These are phyloP conservation scores for Elgaria multicarinata DNA, from an alignment of 2,113 vertebrate genomes.

Conservation along the genomic window DNA sequence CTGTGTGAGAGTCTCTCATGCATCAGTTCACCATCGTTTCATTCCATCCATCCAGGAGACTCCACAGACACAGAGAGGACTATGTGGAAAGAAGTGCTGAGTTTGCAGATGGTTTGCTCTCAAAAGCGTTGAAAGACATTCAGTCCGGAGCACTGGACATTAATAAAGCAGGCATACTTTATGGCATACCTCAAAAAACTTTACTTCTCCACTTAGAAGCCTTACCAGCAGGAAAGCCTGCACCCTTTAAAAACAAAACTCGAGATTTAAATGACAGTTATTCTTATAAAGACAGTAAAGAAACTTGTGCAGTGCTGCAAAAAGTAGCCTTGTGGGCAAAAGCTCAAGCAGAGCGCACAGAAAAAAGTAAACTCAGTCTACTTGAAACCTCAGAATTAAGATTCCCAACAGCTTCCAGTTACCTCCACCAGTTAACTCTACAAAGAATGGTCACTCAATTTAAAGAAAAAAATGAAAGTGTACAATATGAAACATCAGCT, in stretches of 20 bases:
- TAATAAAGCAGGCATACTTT: conserved; percentile 98
- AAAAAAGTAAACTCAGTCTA: conserved; percentile 86
- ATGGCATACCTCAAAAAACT: conserved; percentile 98
- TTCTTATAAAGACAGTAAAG: conserved; percentile 87
- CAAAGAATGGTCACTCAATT: conserved; percentile 91
- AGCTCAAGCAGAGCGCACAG: conserved; percentile 89
- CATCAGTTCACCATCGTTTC: conserved; percentile 97
- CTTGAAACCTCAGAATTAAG: conserved; percentile 90
- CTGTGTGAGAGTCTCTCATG: conserved; percentile 96
- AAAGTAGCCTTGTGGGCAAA: conserved; percentile 95
- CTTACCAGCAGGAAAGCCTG: conserved; percentile 89
- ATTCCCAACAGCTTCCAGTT: conserved; percentile 90
- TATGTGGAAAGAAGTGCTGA: conserved; percentile 99
- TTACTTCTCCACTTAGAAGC: conserved; percentile 93
- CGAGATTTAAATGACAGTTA: conserved; percentile 87
- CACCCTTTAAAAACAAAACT: conserved; percentile 84
- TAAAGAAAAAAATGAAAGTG: conserved; percentile 86
- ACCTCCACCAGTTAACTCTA: conserved; percentile 94
- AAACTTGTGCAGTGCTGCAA: conserved; percentile 93
- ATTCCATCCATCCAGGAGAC: conserved; percentile 99
- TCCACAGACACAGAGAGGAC: conserved; percentile 93
- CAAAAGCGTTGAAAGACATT: conserved; percentile 99
- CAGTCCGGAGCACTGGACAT: conserved; percentile 97
- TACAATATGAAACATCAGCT: conserved; percentile 82
- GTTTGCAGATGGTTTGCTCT: conserved; percentile 99